Percentiles rank a stretch among this genome's conserved stretches.
Evolutionary conservation across 35 echinoderm and acorn worm genomes (phyloP).

Genomic region (Ptychodera flava): DNA sequence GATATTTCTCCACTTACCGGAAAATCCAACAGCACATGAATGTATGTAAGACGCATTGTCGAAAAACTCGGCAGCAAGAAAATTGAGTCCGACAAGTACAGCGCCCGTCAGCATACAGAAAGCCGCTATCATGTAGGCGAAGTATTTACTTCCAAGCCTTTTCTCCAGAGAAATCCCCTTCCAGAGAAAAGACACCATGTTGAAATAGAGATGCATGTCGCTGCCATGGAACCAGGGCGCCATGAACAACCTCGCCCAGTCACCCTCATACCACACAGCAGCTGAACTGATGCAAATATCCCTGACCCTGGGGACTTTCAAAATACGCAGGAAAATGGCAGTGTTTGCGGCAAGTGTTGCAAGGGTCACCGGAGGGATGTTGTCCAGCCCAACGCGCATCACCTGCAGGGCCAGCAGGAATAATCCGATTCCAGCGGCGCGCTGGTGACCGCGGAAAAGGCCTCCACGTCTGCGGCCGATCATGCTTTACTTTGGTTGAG

Average conservation of each 20-base stretch:
- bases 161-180: conserved; percentile 69
- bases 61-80: conserved; percentile 61
- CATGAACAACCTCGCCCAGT: conserved; percentile 74
- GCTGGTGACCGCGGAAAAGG: background rate
- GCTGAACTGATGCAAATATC: conserved; percentile 77
- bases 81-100: conserved; percentile 75
- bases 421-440: conserved; percentile 56
- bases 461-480: background rate
- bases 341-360: conserved; percentile 64
- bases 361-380: conserved; percentile 69
- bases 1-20: conserved; percentile 45
- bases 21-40: conserved; percentile 90
- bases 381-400: conserved; percentile 59
- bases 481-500: too few species aligned
- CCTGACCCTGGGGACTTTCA: conserved; percentile 28
- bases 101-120: conserved; percentile 72
- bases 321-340: conserved; percentile 43
- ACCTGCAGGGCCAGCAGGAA: conserved; percentile 56
- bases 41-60: conserved; percentile 58
- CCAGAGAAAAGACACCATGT: conserved; percentile 95
- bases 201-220: conserved; percentile 92
- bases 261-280: conserved; percentile 61
- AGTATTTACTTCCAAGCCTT: conserved; percentile 64
- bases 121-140: conserved; percentile 75
- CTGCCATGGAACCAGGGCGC: conserved; percentile 94